These are phyloP conservation scores for Gisinianus flammeolus DNA, from an alignment of 2,888 invertebrate genomes.

Conservation along the genomic window DNA sequence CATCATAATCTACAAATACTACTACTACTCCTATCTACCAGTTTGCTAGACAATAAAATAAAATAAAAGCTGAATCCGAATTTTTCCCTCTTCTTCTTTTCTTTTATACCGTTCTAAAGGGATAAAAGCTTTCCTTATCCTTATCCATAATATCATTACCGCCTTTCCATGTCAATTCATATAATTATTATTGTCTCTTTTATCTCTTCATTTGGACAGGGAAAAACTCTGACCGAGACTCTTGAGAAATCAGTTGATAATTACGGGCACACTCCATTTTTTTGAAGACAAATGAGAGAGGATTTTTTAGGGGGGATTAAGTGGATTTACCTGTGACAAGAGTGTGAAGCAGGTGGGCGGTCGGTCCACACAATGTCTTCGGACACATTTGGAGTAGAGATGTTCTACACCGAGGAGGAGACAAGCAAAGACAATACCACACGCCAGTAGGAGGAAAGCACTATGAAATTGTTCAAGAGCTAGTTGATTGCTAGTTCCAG, in stretches of 20 bases:
- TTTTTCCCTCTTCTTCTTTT: neutral
- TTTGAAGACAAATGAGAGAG: too few relatives aligned
- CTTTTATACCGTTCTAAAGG: neutral
- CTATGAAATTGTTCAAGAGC: slow-evolving; percentile 96
- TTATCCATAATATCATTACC: slow-evolving; percentile 2
- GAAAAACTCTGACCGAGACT: neutral
- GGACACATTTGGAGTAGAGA: slow-evolving; percentile 91
- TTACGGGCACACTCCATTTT: too few relatives aligned
- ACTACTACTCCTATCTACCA: too few relatives aligned
- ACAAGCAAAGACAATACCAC: slow-evolving; percentile 89
- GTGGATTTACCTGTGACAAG: slow-evolving; percentile 90
- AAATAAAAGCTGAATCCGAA: neutral
- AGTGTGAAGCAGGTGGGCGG: slow-evolving; percentile 92
- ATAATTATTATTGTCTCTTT: neutral
- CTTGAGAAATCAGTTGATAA: neutral
- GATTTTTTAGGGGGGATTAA: too few relatives aligned
- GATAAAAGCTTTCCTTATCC: slow-evolving; percentile 5
- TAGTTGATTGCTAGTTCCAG: slow-evolving; percentile 83
- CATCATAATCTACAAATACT: too few relatives aligned
- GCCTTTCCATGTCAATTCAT: neutral
- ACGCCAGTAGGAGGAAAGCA: slow-evolving; percentile 93
- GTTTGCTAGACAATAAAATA: too few relatives aligned
- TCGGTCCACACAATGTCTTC: slow-evolving; percentile 85
- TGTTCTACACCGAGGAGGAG: slow-evolving; percentile 87
- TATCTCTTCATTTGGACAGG: neutral